Evolutionary conservation across 2,888 invertebrate genomes (phyloP), one percentile per base, ranked within the genome.

Genomic region (Sycophila texana): DNA sequence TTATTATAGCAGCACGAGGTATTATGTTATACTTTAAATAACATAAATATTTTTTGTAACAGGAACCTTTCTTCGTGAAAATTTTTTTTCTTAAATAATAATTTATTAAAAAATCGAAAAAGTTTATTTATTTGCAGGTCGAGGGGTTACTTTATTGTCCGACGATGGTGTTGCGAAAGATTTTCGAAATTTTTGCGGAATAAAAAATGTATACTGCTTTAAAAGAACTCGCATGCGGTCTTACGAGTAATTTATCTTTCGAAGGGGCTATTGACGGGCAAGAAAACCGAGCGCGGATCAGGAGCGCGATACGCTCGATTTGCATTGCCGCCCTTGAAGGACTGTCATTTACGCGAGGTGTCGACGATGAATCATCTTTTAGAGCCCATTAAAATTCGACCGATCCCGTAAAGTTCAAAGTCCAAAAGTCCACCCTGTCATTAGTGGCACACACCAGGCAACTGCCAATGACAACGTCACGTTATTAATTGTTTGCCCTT

Each of bases 381-480:
- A 79, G 70, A 79, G 81, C 79, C 81, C 67, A 81, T 81, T 81
- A 77, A 81, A 81, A 81, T 81, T 77, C 79, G 74, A 71, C 70
- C 78, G 13, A 51, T 70, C 76, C 73, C 61, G 63, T 57, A 77
- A 79, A 77, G 67, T 74, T 65, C 76, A 79, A 81, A 81, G 77
- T 79, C 74, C 70, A 71, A 79, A 81, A 81, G 77, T 79, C 74
- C 70, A 71, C 75, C 78, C 81, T 76, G 79, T 81, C 81, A 79
- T 79, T 82, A 82, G 77, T 57, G 79, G 49, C 77, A 74, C 53
- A 71, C 74, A 53, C 68, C 65, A 51, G 71, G 39, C 71, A 14
- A 77, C 81, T 81, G 81, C 39, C 77, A 67, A 71, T 77, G 81
- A 81, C 81, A 81, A 77, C 79, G 74, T 12, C 63, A 1, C 57